phyloP scores from a whole-genome alignment of 2,797 vertebrate genomes.

The Malacoraja senta region DNA sequence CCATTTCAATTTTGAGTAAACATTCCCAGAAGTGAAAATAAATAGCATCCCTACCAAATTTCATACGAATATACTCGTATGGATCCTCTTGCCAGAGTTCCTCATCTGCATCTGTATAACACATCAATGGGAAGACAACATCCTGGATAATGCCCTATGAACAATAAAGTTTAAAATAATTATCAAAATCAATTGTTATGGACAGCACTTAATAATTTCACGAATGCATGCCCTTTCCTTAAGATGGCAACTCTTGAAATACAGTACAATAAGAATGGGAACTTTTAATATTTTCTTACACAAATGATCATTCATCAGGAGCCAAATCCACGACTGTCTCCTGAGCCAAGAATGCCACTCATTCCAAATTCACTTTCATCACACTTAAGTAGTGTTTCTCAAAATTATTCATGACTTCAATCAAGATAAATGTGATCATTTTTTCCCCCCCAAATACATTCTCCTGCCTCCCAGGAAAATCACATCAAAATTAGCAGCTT shows the following conservation, averaged over 20 bases:
- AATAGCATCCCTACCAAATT: slow-evolving; percentile 73
- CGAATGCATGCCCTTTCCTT: not conserved
- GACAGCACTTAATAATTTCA: not conserved
- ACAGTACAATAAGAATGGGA: not conserved
- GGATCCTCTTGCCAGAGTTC: slow-evolving; percentile 98
- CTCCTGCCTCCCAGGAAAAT: not conserved
- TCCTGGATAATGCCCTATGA: slow-evolving; percentile 95
- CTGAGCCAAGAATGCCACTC: not conserved
- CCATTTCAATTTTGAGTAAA: not conserved
- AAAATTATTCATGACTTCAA: not conserved
- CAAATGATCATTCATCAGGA: not conserved
- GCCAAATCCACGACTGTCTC: not conserved
- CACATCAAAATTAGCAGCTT: too few relatives aligned
- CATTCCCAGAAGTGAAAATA: not conserved
- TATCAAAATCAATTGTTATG: slow-evolving; percentile 1
- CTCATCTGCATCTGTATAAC: slow-evolving; percentile 97
- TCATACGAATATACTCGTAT: slow-evolving; percentile 99
- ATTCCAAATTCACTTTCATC: not conserved
- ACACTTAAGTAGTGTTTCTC: not conserved
- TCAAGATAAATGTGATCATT: not conserved
- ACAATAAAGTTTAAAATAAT: slow-evolving; percentile 16
- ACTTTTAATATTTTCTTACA: not conserved
- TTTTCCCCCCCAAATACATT: not conserved
- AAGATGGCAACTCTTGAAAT: not conserved
- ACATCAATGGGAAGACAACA: slow-evolving; percentile 99